phyloP scores from a whole-genome alignment of 2,113 vertebrate genomes.

The Microtus ochrogaster region DNA sequence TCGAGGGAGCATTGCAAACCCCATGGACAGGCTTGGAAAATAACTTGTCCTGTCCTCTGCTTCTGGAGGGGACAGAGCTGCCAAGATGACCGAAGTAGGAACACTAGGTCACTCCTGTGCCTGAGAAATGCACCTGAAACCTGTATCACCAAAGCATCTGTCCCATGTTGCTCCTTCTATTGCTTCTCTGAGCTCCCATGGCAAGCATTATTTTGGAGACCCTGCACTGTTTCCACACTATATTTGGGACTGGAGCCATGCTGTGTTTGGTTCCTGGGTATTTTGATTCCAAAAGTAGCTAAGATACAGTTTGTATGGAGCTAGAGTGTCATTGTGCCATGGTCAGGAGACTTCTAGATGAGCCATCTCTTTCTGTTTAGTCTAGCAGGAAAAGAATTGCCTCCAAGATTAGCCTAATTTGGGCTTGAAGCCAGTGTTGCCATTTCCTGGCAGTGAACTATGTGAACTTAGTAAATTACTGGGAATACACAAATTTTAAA shows the following conservation, averaged over 20 bases:
- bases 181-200: background rate
- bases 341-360: background rate
- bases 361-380: background rate
- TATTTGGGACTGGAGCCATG: background rate
- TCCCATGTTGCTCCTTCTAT: background rate
- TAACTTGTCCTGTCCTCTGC: background rate
- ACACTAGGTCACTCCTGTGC: background rate
- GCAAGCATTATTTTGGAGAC: background rate
- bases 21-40: background rate
- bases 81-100: background rate
- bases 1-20: background rate
- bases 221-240: background rate
- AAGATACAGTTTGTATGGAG: background rate
- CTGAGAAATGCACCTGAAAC: background rate
- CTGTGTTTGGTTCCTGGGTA: background rate
- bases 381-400: background rate
- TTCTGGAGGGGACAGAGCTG: background rate
- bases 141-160: background rate
- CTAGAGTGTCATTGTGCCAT: background rate
- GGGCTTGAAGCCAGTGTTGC: background rate
- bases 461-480: background rate
- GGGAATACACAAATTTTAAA: constrained; percentile 29
- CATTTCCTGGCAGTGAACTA: background rate
- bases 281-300: background rate
- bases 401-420: background rate